A percentile compares a stretch with the other conserved stretches of the same genome.
Conservation (phyloP, 2,888 invertebrate genomes). For the Leptura quadrifasciata region DNA sequence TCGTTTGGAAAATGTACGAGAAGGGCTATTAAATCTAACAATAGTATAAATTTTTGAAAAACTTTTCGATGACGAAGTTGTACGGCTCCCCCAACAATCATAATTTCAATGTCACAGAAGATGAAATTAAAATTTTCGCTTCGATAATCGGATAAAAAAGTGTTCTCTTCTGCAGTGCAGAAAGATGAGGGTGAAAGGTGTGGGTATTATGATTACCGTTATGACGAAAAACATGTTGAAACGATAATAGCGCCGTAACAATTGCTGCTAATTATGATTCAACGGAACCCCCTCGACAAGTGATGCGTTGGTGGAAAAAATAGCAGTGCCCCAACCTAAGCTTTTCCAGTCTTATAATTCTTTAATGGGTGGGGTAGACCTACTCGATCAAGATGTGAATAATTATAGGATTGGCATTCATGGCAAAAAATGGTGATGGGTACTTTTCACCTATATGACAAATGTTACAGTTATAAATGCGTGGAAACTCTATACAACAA, state of each 20-base stretch:
- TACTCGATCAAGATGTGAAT: slow-evolving; percentile 13
- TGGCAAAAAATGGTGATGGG: slow-evolving; percentile 18
- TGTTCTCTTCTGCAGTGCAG: slow-evolving; percentile 2
- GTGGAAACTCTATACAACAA: slow-evolving; percentile 2
- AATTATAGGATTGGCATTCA: slow-evolving; percentile 2
- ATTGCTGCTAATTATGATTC: slow-evolving; percentile 17
- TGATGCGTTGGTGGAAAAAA: slow-evolving; percentile 16
- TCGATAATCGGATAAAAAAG: slow-evolving; percentile 38
- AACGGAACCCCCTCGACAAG: slow-evolving; percentile 25
- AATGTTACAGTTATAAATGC: not conserved
- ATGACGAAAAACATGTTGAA: slow-evolving; percentile 35
- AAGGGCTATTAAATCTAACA: not conserved
- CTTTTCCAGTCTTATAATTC: slow-evolving; percentile 10
- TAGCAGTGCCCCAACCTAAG: slow-evolving; percentile 27
- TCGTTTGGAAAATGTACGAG: slow-evolving; percentile 16
- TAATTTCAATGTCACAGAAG: not conserved
- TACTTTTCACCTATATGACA: slow-evolving; percentile 5
- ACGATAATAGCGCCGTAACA: slow-evolving; percentile 45
- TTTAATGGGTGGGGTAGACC: not conserved
- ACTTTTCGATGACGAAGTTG: slow-evolving; percentile 9
- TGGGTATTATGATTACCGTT: slow-evolving; percentile 40
- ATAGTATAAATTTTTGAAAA: slow-evolving; percentile 15
- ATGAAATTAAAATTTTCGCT: not conserved
- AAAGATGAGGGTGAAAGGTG: not conserved
- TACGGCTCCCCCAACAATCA: not conserved